A percentile compares a stretch with the other conserved stretches of the same genome.
Conservation (phyloP, 2,888 invertebrate species). For the Orthosia cruda region DNA sequence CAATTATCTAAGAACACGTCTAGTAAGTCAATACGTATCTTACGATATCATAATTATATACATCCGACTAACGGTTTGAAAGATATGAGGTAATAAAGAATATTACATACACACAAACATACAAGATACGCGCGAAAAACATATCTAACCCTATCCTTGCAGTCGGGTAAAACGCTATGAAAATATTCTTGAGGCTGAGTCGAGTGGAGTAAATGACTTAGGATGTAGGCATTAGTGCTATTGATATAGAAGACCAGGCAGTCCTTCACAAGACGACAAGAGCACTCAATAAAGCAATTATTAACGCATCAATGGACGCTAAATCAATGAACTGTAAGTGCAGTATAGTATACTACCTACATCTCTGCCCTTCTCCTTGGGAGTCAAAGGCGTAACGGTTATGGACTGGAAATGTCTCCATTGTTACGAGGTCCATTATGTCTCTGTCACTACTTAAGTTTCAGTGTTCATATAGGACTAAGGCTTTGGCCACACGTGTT, state of each 20-base stretch:
- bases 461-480: constrained; percentile 13
- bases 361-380: constrained; percentile 47
- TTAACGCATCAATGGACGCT: constrained; percentile 23
- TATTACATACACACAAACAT: too few relatives aligned
- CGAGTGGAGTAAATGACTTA: background rate
- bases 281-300: constrained; percentile 40
- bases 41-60: too few relatives aligned
- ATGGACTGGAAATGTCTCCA: constrained; percentile 52
- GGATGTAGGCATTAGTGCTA: background rate
- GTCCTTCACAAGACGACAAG: background rate
- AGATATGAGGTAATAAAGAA: too few relatives aligned
- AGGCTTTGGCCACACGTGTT: constrained; percentile 3
- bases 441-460: constrained; percentile 12
- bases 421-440: constrained; percentile 41
- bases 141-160: too few relatives aligned
- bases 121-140: too few relatives aligned
- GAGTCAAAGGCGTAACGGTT: constrained; percentile 50
- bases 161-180: too few relatives aligned
- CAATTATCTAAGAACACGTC: too few relatives aligned
- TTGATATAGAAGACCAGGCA: background rate
- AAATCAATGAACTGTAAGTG: constrained; percentile 7
- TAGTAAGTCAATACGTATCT: too few relatives aligned
- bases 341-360: background rate
- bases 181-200: background rate
- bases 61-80: too few relatives aligned